phyloP scores from a whole-genome alignment of 2,888 invertebrate genomes.

The Tanypteryx hageni region DNA sequence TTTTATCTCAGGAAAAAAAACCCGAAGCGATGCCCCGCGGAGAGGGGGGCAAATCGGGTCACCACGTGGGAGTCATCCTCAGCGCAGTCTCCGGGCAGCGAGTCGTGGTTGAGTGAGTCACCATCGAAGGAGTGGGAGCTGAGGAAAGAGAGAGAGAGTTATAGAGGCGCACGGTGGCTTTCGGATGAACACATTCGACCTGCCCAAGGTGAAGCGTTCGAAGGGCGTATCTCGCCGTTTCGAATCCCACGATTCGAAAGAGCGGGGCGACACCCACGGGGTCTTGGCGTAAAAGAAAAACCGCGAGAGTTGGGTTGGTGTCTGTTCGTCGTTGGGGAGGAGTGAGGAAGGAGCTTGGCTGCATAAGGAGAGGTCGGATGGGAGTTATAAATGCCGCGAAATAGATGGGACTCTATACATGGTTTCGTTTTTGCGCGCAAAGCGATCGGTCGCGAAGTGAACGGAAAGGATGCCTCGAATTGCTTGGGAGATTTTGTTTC shows the following conservation, averaged over 20 bases:
- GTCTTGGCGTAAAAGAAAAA: neutral
- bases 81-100: neutral
- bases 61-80: neutral
- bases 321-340: neutral
- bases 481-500: no score
- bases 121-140: neutral
- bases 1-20: no score
- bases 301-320: neutral
- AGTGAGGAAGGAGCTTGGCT: neutral
- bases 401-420: no score
- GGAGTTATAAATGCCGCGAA: no score
- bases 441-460: no score
- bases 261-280: neutral
- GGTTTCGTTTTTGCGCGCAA: no score
- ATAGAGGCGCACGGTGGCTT: no score
- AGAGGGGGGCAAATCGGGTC: neutral
- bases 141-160: no score
- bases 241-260: neutral
- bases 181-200: neutral
- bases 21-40: no score
- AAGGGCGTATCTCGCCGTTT: neutral
- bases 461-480: no score
- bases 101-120: neutral
- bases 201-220: neutral
- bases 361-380: neutral